A percentile compares a stretch with the other conserved stretches of the same genome.
Evolutionary conservation across 2,888 invertebrate genomes (phyloP).

Genomic region (Lasioglossum morio): DNA sequence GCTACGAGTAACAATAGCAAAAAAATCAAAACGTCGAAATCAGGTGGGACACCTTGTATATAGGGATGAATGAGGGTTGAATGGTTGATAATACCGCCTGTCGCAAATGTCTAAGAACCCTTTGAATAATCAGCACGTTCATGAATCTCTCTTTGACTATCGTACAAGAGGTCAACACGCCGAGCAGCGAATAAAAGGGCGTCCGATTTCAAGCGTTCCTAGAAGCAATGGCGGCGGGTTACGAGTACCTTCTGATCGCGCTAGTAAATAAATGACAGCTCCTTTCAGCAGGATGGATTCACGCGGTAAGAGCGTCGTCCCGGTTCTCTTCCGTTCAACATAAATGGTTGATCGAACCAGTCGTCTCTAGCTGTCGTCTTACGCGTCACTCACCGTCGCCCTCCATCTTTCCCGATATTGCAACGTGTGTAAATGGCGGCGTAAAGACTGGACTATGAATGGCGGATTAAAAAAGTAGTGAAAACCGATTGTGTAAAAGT

Average conservation of each 20-base stretch:
- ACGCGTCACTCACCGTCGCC: conserved; percentile 3
- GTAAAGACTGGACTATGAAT: conserved; percentile 4
- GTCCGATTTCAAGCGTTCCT: not conserved
- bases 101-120: not conserved
- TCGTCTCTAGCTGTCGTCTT: not conserved
- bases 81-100: not conserved
- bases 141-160: not conserved
- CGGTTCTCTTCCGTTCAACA: not conserved
- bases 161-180: not conserved
- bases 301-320: not conserved
- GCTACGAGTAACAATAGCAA: too few relatives aligned
- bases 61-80: too few relatives aligned
- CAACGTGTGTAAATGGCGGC: not conserved
- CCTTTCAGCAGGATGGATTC: conserved; percentile 7
- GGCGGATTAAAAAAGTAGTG: conserved; percentile 19
- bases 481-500: conserved; percentile 31
- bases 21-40: too few relatives aligned
- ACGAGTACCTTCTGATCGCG: not conserved
- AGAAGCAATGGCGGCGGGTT: not conserved
- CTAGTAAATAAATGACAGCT: conserved; percentile 9
- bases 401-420: not conserved
- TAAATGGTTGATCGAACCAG: conserved; percentile 13
- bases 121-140: not conserved
- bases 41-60: too few relatives aligned
- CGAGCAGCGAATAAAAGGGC: not conserved